A percentile compares a stretch with the other conserved stretches of the same genome.
phyloP scores from a whole-genome alignment of 2,888 invertebrate species.

The Aphodius granarius region DNA sequence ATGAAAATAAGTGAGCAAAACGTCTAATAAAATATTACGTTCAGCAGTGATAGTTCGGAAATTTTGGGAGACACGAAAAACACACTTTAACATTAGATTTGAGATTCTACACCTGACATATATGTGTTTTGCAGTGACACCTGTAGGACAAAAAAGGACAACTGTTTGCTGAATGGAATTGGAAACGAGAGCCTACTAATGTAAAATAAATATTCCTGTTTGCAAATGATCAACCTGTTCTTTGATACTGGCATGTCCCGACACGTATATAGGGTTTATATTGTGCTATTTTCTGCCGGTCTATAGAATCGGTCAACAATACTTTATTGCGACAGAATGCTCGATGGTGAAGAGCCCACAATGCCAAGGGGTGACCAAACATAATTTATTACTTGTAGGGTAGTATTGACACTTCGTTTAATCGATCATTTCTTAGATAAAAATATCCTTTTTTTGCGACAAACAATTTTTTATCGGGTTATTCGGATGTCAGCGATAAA shows the following conservation, averaged over 20 bases:
- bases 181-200: not conserved
- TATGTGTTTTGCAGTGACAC: no score
- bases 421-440: not conserved
- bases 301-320: not conserved
- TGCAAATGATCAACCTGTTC: not conserved
- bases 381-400: not conserved
- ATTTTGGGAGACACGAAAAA: no score
- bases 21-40: no score
- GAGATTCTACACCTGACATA: no score
- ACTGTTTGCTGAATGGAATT: not conserved
- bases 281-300: not conserved
- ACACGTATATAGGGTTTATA: not conserved
- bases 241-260: not conserved
- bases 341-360: not conserved
- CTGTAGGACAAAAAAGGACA: not conserved
- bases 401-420: not conserved
- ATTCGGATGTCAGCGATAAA: no score
- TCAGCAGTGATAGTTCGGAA: no score
- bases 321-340: not conserved
- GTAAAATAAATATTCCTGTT: not conserved
- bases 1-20: no score
- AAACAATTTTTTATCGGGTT: no score
- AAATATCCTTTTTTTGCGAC: no score
- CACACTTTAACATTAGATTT: no score
- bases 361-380: not conserved